Evolutionary conservation across 64 coral and sea anemone genomes (phyloP).

Genomic region (Astreopora myriophthalma): DNA sequence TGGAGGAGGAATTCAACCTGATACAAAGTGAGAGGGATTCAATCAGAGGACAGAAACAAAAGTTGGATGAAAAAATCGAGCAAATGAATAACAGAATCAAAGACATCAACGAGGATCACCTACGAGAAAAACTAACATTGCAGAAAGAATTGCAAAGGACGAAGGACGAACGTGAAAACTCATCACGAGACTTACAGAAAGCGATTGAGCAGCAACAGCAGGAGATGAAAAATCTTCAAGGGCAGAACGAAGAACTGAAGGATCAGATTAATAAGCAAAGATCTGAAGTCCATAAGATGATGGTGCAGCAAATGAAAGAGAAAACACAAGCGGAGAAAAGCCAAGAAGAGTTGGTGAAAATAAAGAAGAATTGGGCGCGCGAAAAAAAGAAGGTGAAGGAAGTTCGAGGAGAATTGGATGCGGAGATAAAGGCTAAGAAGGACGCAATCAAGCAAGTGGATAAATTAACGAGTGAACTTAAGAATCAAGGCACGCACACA

Average conservation of each 20-base stretch:
- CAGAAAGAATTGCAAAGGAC: conserved; percentile 4
- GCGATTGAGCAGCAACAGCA: neutral
- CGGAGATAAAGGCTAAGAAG: conserved; percentile 44
- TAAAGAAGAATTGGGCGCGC: conserved; percentile 46
- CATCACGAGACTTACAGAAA: neutral
- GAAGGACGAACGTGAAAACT: conserved; percentile 15
- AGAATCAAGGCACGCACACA: conserved; percentile 21
- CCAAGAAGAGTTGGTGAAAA: conserved; percentile 54
- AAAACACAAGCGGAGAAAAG: conserved; percentile 1
- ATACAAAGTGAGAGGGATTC: neutral
- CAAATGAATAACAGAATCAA: neutral
- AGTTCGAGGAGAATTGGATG: conserved; percentile 49
- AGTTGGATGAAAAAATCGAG: neutral
- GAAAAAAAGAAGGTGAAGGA: conserved; percentile 70
- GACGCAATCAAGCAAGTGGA: conserved; percentile 29
- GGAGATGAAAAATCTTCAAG: conserved; percentile 14
- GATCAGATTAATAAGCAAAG: conserved; percentile 21
- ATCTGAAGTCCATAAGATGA: conserved; percentile 42
- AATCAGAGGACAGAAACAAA: neutral
- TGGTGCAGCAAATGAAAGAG: conserved; percentile 37
- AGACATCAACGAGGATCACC: neutral
- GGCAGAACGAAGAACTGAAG: neutral
- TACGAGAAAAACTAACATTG: neutral
- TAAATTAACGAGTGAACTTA: conserved; percentile 34
- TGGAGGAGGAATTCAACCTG: neutral